phyloP scores from a whole-genome alignment of 1,140 invertebrate genomes.

The Cyrtorhinus lividipennis region DNA sequence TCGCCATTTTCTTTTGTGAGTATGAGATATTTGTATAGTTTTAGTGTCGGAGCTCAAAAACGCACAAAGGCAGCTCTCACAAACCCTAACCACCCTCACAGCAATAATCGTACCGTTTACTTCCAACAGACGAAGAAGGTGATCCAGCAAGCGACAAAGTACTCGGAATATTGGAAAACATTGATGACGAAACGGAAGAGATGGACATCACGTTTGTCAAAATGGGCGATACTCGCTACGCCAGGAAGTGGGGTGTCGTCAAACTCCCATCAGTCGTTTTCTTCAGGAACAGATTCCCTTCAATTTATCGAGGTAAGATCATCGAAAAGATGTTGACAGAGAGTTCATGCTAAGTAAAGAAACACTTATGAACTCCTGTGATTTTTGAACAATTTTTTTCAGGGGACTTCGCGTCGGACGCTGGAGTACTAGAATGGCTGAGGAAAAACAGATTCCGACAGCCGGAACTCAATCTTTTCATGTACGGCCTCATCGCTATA shows the following conservation, averaged over 20 bases:
- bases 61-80: not conserved
- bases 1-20: conserved; percentile 92
- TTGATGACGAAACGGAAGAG: conserved; percentile 85
- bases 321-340: too few species aligned
- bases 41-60: not conserved
- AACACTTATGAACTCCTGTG: not conserved
- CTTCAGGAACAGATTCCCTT: conserved; percentile 84
- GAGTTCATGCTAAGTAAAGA: too few species aligned
- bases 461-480: conserved; percentile 84
- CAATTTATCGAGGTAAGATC: conserved; percentile 72
- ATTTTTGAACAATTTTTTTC: conserved; percentile 26
- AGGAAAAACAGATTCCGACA: conserved; percentile 84
- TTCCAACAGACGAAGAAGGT: conserved; percentile 68
- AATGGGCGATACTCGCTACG: conserved; percentile 81
- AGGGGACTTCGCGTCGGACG: conserved; percentile 70
- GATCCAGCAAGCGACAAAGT: conserved; percentile 62
- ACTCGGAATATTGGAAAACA: conserved; percentile 71
- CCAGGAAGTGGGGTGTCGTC: conserved; percentile 87
- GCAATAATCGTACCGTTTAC: too few species aligned
- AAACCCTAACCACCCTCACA: too few species aligned
- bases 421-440: conserved; percentile 84
- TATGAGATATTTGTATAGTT: conserved; percentile 23
- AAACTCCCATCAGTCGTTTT: conserved; percentile 83
- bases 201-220: conserved; percentile 91
- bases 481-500: conserved; percentile 80